Base-by-base conservation (phyloP, 2,797 vertebrate species). In the Leptoclinus maculatus region DNA sequence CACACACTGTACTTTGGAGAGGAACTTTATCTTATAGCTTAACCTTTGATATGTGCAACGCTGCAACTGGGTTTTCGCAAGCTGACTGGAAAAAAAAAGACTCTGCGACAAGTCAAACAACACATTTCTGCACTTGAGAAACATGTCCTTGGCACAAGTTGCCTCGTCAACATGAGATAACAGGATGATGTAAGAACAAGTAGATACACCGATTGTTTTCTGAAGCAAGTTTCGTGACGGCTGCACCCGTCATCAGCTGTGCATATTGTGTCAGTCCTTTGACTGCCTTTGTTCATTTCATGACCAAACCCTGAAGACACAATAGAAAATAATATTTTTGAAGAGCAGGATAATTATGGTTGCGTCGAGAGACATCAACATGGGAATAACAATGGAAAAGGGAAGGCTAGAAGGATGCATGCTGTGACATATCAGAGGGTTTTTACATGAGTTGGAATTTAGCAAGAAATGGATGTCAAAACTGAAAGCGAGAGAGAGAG, bases 261-360 rank as follows among this genome's bases (percentile, higher is more conserved):
- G 82, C 71, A 49, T 62, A 72, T 85, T 87, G 68, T 90, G 89
- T 85, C 80, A 86, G 74, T 65, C 39, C 1, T 79, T 87, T 78
- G 71, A 76, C 82, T 79, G 88, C 81, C 53, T 91, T 90, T 85
- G 80, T 91, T 93, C 83, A 21, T 77, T 88, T 89, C 90, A 90
- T 90, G 84, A 81, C 85, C 80, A 82, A 87, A 82, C 76, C 76
- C 82, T 36, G 67, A 66, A 76, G 78, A 78, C 81, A 87, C 82
- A 91, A 92, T 80, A 45, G 80, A 59, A 88, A 82, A 85, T 90
- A 63, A 66, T 75, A 84, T 78, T 90, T 91, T 87, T 91, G 76
- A 91, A 90, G 81, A 89, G 87, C 69, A 21, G 67, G 74, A 85
- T 92, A 92, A 94, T 94, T 93, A 92, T 85, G 14, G 73, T 66